These are phyloP conservation scores for Channa argus DNA, from an alignment of 2,113 vertebrate genomes.

Conservation along the genomic window DNA sequence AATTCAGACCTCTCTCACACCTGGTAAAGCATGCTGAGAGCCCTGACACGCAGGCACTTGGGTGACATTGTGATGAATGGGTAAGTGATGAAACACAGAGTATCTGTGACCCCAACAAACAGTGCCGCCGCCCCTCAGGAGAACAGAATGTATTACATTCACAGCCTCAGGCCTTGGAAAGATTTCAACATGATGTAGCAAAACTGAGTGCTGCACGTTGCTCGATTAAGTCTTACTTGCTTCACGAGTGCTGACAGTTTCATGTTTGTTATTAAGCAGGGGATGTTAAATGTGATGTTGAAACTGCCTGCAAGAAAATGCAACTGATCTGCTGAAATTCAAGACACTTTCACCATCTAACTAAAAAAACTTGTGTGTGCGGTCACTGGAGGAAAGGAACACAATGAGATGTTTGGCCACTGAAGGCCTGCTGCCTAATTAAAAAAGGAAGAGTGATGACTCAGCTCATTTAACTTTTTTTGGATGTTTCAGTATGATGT, in stretches of 20 bases:
- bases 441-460: slow-evolving; percentile 76
- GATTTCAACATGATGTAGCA: slow-evolving; percentile 72
- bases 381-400: slow-evolving; percentile 37
- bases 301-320: slow-evolving; percentile 31
- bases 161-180: slow-evolving; percentile 65
- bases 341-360: slow-evolving; percentile 31
- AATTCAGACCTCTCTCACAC: slow-evolving; percentile 72
- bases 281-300: slow-evolving; percentile 48
- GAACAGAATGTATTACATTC: slow-evolving; percentile 65
- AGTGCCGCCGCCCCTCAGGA: slow-evolving; percentile 59
- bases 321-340: slow-evolving; percentile 41
- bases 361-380: slow-evolving; percentile 29
- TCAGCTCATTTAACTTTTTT: slow-evolving; percentile 68
- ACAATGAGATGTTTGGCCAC: slow-evolving; percentile 19
- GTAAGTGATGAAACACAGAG: slow-evolving; percentile 80
- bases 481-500: slow-evolving; percentile 48
- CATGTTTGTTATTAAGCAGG: slow-evolving; percentile 54
- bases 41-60: slow-evolving; percentile 64
- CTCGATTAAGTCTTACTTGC: slow-evolving; percentile 65
- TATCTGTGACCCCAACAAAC: slow-evolving; percentile 61
- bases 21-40: slow-evolving; percentile 70
- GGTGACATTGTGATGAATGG: slow-evolving; percentile 77
- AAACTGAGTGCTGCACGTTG: slow-evolving; percentile 50
- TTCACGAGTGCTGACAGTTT: slow-evolving; percentile 63
- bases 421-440: slow-evolving; percentile 66